Base-by-base conservation (phyloP, 2,888 invertebrate species). In the Lasioglossum figueresi region DNA sequence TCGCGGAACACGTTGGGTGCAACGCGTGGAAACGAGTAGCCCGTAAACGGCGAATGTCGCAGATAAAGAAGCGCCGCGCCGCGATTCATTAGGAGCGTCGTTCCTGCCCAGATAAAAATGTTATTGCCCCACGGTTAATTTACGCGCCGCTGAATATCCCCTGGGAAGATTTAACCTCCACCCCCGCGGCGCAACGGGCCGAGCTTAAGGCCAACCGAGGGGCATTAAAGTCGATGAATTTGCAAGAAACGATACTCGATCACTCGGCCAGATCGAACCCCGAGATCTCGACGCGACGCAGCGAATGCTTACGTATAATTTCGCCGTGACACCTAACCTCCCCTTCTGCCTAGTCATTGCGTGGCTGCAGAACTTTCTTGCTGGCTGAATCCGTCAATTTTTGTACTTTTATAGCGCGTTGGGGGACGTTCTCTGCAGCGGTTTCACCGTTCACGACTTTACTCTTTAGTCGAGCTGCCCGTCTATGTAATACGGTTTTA, bases 21-120 rank as follows among this genome's bases (percentile, higher is more conserved):
- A 85, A 74, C 80, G 81, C 71, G 76, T 76, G 71, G 68, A 63
- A 70, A 43, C 45, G 59, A 10, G 43, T 14, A 43, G 37, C n/a
- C 76, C 56, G 86, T 86, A 84, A 89, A 88, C 79, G 79, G 43
- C 74, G 81, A 89, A 84, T 56, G 82, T 81, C 75, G 80, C 59
- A 71, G 79, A 88, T 88, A 88, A 88, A 88, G 81, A 86, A 82
- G 85, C 80, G 40, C 0, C 31, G 34, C 12, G 23, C 2, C 23
- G 23, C 83, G 77, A 84, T 84, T 84, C 85, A 72, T 84, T 75
- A 79, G 70, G 56, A 56, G 34, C 84, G 66, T 34, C 48, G 48
- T 66, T 31, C n/a, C 66, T 23, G 31, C 40, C 37, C 68, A 75
- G 80, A 84, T 84, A 84, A 79, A 84, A 84, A 84, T 75, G 71